These are phyloP conservation scores for Drusus annulatus DNA, from an alignment of 1,140 invertebrate species.

Conservation along the genomic window DNA sequence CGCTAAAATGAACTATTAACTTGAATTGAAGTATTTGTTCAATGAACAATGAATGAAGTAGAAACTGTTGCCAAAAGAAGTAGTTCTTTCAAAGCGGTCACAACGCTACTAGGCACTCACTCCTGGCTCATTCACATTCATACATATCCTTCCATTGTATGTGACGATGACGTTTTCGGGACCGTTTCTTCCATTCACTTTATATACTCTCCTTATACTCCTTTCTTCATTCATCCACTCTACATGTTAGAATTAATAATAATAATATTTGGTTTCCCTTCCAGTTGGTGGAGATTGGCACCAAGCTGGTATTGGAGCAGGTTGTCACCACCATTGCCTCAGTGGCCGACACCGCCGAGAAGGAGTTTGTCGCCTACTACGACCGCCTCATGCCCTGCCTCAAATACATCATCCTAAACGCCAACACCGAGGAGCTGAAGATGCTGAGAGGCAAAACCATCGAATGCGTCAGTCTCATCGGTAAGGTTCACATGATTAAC, in stretches of 20 bases:
- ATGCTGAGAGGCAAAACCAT: constrained; percentile 96
- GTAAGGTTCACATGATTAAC: constrained; percentile 66
- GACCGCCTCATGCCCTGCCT: constrained; percentile 94
- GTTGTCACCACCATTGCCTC: constrained; percentile 98
- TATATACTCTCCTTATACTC: no score
- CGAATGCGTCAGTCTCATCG: constrained; percentile 98
- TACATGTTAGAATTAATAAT: not conserved
- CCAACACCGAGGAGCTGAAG: constrained; percentile 88
- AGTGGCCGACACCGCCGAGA: constrained; percentile 98
- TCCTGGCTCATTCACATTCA: no score
- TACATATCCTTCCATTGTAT: no score
- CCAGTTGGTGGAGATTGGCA: constrained; percentile 91
- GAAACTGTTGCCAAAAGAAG: no score
- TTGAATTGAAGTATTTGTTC: no score
- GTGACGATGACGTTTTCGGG: no score
- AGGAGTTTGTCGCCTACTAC: constrained; percentile 91
- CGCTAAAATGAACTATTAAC: no score
- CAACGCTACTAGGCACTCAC: no score
- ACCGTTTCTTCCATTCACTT: no score
- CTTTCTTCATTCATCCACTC: not conserved
- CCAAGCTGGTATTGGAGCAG: constrained; percentile 97
- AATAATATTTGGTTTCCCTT: not conserved
- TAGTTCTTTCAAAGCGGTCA: no score
- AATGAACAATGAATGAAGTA: no score
- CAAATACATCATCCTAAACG: constrained; percentile 98